These are phyloP conservation scores for Troides aeacus DNA, from an alignment of 2,888 invertebrate genomes.

Conservation along the genomic window DNA sequence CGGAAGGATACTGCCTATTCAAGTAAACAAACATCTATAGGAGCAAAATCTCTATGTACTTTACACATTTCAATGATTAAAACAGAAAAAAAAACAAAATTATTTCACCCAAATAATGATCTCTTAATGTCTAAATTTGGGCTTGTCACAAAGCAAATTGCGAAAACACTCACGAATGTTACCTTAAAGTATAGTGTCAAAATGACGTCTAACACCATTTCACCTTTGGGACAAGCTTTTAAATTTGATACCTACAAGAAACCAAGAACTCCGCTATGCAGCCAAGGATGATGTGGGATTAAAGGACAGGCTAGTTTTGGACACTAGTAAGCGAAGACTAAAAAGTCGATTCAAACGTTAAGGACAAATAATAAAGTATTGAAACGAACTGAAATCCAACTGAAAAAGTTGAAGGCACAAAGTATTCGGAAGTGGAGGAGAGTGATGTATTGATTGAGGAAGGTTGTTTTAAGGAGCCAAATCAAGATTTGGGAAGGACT, in stretches of 20 bases:
- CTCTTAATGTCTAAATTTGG: constrained; percentile 50
- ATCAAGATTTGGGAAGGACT: constrained; percentile 68
- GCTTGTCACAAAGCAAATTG: constrained; percentile 71
- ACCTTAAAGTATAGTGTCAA: constrained; percentile 37
- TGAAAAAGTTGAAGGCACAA: not conserved
- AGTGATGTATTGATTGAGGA: constrained; percentile 26
- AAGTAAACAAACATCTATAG: constrained; percentile 71
- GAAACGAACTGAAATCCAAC: constrained; percentile 19
- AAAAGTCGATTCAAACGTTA: not conserved
- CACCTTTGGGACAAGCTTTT: constrained; percentile 77
- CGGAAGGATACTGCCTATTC: constrained; percentile 74
- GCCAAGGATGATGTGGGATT: constrained; percentile 51
- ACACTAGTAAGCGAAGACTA: constrained; percentile 31
- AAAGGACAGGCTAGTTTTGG: constrained; percentile 34
- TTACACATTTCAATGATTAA: constrained; percentile 62
- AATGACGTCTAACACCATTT: constrained; percentile 37
- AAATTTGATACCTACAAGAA: constrained; percentile 72
- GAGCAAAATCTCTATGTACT: constrained; percentile 71
- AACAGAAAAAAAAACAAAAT: constrained; percentile 43
- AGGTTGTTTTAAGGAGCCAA: constrained; percentile 51
- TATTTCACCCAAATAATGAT: constrained; percentile 55
- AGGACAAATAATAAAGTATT: constrained; percentile 17
- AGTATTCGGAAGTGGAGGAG: too few species aligned
- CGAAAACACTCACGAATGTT: constrained; percentile 44
- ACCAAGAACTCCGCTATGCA: constrained; percentile 79